Evolutionary conservation across 2,888 invertebrate genomes (phyloP).

Genomic region (Heliconius sara): DNA sequence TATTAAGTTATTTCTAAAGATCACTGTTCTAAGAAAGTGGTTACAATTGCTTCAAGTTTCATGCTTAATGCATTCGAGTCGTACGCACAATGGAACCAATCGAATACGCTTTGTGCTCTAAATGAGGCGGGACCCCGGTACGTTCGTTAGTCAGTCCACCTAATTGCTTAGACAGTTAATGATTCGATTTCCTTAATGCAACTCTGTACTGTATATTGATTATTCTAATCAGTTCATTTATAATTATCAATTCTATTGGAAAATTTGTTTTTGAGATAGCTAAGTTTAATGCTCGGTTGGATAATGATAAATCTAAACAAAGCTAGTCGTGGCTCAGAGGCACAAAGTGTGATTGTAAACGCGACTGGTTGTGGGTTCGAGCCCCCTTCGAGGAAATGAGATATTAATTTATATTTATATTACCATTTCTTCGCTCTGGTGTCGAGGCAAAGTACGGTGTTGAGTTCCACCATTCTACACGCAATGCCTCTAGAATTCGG

Average conservation of each 20-base stretch:
- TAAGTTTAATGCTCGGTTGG: neutral
- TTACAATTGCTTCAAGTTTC: conserved; percentile 54
- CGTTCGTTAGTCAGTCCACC: conserved; percentile 64
- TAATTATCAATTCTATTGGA: neutral
- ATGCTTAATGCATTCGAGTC: conserved; percentile 55
- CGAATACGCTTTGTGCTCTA: conserved; percentile 71
- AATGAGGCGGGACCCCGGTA: conserved; percentile 61
- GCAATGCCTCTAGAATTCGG: no score
- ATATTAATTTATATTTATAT: no score
- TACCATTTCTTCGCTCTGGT: no score
- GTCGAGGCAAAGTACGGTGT: no score
- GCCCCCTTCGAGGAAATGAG: no score
- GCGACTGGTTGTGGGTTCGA: no score
- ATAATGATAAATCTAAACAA: neutral
- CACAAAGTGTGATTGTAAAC: no score
- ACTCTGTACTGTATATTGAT: conserved; percentile 25
- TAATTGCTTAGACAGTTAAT: conserved; percentile 63
- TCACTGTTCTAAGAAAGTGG: conserved; percentile 51
- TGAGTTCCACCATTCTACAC: no score
- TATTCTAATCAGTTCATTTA: neutral
- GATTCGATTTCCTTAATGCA: conserved; percentile 51
- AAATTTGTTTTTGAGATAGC: neutral
- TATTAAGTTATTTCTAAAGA: conserved; percentile 11
- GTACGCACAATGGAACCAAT: conserved; percentile 64
- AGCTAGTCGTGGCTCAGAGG: no score